Base-by-base conservation (phyloP, 2,797 vertebrate species). In the Pogoniulus pusillus region DNA sequence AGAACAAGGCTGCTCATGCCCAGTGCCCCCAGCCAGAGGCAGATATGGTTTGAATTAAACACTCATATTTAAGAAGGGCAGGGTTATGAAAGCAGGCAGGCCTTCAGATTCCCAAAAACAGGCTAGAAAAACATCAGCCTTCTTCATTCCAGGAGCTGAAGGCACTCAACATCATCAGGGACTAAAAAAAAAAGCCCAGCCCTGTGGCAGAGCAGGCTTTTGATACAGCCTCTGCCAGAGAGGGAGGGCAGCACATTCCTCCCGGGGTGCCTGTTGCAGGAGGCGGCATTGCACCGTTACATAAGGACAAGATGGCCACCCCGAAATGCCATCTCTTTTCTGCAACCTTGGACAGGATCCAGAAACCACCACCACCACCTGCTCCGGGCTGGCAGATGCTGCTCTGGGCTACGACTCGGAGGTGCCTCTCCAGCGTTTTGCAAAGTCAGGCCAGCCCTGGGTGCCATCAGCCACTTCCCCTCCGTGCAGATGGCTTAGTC, bases 291-390 rank as follows among this genome's bases (percentile, higher is more conserved):
- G 6, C 1, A 1, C 39, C 1, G 0, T 94, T 95, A 90, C 0
- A 1, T 24, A 94, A 92, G 78, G 17, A 58, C 78, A 95, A 94
- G 82, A 96, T 93, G 94, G 93, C 93, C 77, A 89, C 83, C 80
- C 82, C 80, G 60, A 91, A 92, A 93, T 63, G 47, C n/a, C 55
- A 78, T 3, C 72, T 41, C 34, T 59, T 53, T 35, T 74, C 72
- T 85, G 78, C 63, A 53, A 58, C 1, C 6, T 86, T 64, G 43
- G 70, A 29, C 1, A 0, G 26, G 32, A 45, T 43, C 63, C 88
- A 84, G 68, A 10, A 77, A 43, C 26, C 87, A 68, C 49, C 84
- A 85, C 24, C 89, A 64, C 54, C 85, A 85, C 49, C 73, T 62
- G 79, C 75, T 74, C 75, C 74, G 1, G 0, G 24, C 23, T n/a